Evolutionary conservation across 2,888 invertebrate genomes (phyloP).

Genomic region (Drosophila yooni): DNA sequence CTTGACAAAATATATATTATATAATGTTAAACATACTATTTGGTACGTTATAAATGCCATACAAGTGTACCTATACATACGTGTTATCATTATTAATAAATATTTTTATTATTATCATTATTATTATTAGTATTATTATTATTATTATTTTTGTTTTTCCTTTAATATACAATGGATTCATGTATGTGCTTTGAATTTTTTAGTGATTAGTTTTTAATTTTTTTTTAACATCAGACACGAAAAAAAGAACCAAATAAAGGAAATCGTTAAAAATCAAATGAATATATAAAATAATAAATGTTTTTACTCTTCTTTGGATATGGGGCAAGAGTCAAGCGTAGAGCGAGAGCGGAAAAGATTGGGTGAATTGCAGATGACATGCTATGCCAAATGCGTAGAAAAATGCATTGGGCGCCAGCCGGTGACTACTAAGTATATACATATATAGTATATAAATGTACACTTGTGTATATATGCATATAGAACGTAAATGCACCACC

Average conservation of each 20-base stretch:
- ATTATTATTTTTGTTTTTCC: slow-evolving; percentile 10
- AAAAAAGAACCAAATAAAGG: slow-evolving; percentile 10
- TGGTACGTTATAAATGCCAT: slow-evolving; percentile 34
- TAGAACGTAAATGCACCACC: slow-evolving; percentile 2
- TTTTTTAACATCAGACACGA: slow-evolving; percentile 29
- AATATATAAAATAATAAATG: slow-evolving; percentile 19
- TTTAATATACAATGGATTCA: slow-evolving; percentile 11
- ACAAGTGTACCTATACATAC: slow-evolving; percentile 43
- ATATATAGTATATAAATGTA: not conserved
- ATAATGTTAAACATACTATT: slow-evolving; percentile 32
- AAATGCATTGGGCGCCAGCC: slow-evolving; percentile 57
- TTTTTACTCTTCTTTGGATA: not conserved
- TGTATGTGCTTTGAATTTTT: slow-evolving; percentile 39
- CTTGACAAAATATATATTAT: slow-evolving; percentile 54
- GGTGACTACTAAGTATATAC: not conserved
- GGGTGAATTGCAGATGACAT: slow-evolving; percentile 41
- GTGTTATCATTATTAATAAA: slow-evolving; percentile 27
- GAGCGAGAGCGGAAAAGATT: not conserved
- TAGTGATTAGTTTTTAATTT: slow-evolving; percentile 49
- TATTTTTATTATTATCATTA: slow-evolving; percentile 3
- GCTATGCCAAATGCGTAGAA: slow-evolving; percentile 71
- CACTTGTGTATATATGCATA: not conserved
- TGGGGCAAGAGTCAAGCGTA: slow-evolving; percentile 6
- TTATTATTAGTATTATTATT: not conserved
- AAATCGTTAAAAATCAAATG: slow-evolving; percentile 18